Evolutionary conservation across 2,797 vertebrate genomes (phyloP), one percentile per base, ranked within the genome.

Genomic region (Ctenopoma kingsleyae): DNA sequence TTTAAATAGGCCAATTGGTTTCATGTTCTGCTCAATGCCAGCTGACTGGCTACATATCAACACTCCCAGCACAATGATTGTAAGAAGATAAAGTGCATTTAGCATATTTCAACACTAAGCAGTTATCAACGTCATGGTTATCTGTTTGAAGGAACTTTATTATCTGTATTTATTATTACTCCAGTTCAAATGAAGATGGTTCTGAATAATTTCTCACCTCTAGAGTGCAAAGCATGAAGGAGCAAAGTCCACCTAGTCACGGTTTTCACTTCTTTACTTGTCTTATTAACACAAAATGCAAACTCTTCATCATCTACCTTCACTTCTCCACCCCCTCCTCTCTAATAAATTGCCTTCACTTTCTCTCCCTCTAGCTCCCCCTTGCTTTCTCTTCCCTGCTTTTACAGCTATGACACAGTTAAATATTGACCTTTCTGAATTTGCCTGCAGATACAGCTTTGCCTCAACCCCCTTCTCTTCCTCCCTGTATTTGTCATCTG

Each of bases 1-100:
- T 94, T 95, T 95, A 88, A 95, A 91, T 83, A 87, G 90, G 78
- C 63, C 49, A 30, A 27, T 36, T 25, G 79, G 93, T 94, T 83
- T 94, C 92, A 78, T 88, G 92, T 95, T 94, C 90, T 46, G 58
- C 23, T 71, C 64, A 69, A 72, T 73, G 66, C 72, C 71, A 68
- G 68, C 71, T 66, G 73, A 85, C 77, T 86, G 67, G 67, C 88
- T 84, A 64, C 64, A 41, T 75, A 82, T 91, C 64, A 78, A 15
- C 64, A 67, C 70, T 56, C 58, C 59, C 6, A 1, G 55, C 2
- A 1, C 52, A 65, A 73, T 57, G 52, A 73, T 74, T 65, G 71
- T 41, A 71, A 23, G 30, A 44, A 75, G 71, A 71, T 56, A 52
- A 67, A 54, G 41, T 13, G 51, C 1, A 11, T 60, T 85, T 74